Evolutionary conservation across 2,888 invertebrate species (phyloP), one percentile per base, ranked within the genome.

Genomic region (Linhomoeus sp.): DNA sequence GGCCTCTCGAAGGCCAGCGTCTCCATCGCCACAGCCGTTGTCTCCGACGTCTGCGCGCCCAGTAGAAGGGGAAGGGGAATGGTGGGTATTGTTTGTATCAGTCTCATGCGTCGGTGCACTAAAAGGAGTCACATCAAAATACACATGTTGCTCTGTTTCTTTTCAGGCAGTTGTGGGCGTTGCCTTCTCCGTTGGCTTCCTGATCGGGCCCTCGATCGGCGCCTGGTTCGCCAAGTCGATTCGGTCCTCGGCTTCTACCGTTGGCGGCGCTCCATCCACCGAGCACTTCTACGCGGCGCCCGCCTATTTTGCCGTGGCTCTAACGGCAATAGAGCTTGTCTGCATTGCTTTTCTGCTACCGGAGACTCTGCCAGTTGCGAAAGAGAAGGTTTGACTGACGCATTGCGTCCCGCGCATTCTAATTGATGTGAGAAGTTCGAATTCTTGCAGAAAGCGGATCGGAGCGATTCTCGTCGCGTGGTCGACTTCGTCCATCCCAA

Each of bases 1-100:
- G 94, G 97, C 1, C 72, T 94, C 23, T 86, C 86, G 66, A 92
- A 94, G 71, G 92, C 90, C 24, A 97, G 94, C 67, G 81, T 97
- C 17, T 86, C 86, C 55, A 73, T 97, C 24, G 81, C 84, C 50
- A 87, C 88, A 76, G 88, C 94, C 1, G 78, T 94, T 47, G 81
- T 94, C 36, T 79, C 88, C 1, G 97, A 97, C 71, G 80, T 85
- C 12, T 82, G 85, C 2, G 76, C 79, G 50, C 73, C 77, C 44
- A 77, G 79, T 58, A 79, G 79, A n/a, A 75, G 92, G 59, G 85
- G 85, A 36, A 79, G 77, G 66, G 90, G 87, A 63, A 94, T 94
- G 94, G 86, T 84, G 71, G 69, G 60, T 45, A 9, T 45, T 41
- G 45, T 50, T 33, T n/a, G n/a, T n/a, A n/a, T n/a, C n/a, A n/a